Base-by-base conservation (phyloP, 2,113 vertebrate species). In the Xiphophorus couchianus region DNA sequence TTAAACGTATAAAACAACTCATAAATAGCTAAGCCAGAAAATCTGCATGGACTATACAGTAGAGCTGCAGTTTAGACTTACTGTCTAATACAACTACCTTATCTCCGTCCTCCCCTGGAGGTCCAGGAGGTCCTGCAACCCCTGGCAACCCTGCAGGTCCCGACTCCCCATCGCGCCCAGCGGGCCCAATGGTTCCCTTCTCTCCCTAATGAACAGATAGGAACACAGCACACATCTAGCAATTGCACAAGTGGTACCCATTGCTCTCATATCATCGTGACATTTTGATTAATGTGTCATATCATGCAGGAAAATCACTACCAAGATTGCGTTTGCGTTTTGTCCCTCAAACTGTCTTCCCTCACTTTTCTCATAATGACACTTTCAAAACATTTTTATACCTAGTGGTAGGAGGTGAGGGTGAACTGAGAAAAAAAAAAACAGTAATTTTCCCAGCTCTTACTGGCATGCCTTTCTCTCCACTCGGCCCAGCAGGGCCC, bases 401-500 rank as follows among this genome's bases (percentile, higher is more conserved):
- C 60, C 51, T 30, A 74, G 2, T 74, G 66, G 69, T 84, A 54
- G 72, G 69, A 87, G 69, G 62, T 78, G 71, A 84, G 78, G 66
- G 77, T 70, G 11, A 64, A 73, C 28, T 76, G 58, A 70, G 62
- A 78, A 78, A 71, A 62, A n/a, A 66, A 62, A 66, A 82, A 84
- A 87, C 37, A 75, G 14, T 12, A 69, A 74, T 78, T 71, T 80
- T 87, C 62, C 62, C 54, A 74, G n/a, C 75, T 94, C 95, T 93
- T 94, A 98, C 97, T 61, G 94, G 95, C 81, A 96, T 94, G 73
- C 97, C 97, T 83, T 97, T 98, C 90, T 98, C 97, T 22, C 97
- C 97, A 73, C 88, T 71, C 0, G 96, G 95, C 68, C 97, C 97
- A 2, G 93, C 81, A 27, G 96, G 93, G 1, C 97, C 97, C 58